Percentiles rank a stretch among this genome's conserved stretches.
Conservation (phyloP, 30 jellyfish, hydroid and myxozoan genomes). For the Aurelia sp. region DNA sequence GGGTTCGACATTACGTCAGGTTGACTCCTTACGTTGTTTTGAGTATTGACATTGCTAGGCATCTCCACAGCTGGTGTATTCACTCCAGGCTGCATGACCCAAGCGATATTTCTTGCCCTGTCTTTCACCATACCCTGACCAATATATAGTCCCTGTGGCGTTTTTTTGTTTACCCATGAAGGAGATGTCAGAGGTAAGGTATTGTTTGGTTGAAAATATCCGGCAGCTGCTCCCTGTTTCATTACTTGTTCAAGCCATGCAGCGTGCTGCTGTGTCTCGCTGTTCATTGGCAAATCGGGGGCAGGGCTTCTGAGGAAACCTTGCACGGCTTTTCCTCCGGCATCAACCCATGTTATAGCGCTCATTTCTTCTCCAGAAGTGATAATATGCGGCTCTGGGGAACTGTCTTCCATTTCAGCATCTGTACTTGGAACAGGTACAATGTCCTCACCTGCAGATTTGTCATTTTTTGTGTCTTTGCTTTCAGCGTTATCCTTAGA, state of each 20-base stretch:
- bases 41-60: slow-evolving; percentile 1
- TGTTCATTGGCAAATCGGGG: slow-evolving; percentile 35
- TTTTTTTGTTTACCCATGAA: slow-evolving; percentile 43
- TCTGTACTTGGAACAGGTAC: slow-evolving; percentile 1
- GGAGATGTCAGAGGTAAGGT: slow-evolving; percentile 45
- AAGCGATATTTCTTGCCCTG: slow-evolving; percentile 23
- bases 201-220: slow-evolving; percentile 33
- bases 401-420: slow-evolving; percentile 12
- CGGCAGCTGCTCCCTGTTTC: slow-evolving; percentile 64
- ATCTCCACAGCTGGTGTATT: slow-evolving; percentile 31
- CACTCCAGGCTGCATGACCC: slow-evolving; percentile 61
- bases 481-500: background rate
- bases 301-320: slow-evolving; percentile 7
- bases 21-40: slow-evolving; percentile 12
- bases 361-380: slow-evolving; percentile 2
- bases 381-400: background rate
- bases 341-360: slow-evolving; percentile 48
- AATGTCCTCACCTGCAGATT: background rate
- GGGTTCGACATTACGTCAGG: slow-evolving; percentile 46
- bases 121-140: slow-evolving; percentile 47
- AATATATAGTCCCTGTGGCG: background rate
- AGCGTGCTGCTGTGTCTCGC: slow-evolving; percentile 58
- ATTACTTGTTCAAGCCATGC: slow-evolving; percentile 61
- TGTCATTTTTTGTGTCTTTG: background rate
- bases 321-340: slow-evolving; percentile 22